Evolutionary conservation across 2,113 vertebrate species (phyloP).

Genomic region (Axis porcinus): DNA sequence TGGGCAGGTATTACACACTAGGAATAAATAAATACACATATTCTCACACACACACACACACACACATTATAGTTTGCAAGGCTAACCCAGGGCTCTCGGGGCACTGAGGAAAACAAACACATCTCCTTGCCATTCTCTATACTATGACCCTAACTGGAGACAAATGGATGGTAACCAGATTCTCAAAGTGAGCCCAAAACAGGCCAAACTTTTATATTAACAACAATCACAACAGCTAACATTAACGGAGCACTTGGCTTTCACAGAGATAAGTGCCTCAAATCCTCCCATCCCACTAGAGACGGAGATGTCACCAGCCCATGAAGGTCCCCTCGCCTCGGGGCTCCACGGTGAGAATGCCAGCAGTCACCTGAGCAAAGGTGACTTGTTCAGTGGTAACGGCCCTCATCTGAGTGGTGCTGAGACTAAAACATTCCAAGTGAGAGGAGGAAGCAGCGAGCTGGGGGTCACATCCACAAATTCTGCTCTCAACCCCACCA

Average conservation of each 20-base stretch:
- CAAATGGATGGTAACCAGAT: not conserved
- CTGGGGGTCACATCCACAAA: too few relatives aligned
- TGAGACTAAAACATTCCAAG: not conserved
- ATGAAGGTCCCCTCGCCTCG: not conserved
- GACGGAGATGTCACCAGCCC: fast-evolving
- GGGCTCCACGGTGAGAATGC: not conserved
- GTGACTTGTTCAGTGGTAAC: not conserved
- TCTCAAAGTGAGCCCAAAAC: not conserved
- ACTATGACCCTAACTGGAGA: not conserved
- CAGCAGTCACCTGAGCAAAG: not conserved
- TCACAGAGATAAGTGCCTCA: not conserved
- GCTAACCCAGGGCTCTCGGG: not conserved
- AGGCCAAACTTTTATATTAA: not conserved
- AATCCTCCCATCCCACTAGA: not conserved
- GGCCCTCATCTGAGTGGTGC: not conserved
- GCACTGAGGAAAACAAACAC: not conserved
- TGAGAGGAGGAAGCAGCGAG: not conserved
- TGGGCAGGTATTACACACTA: not conserved
- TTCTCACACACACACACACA: not conserved
- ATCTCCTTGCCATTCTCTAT: not conserved
- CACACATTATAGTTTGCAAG: not conserved
- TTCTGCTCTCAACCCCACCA: not conserved
- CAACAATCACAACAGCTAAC: not conserved
- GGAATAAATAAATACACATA: not conserved
- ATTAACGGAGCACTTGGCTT: not conserved